A percentile compares a stretch with the other conserved stretches of the same genome.
phyloP scores from a whole-genome alignment of 2,888 invertebrate species.

The Dryobotodes eremita region DNA sequence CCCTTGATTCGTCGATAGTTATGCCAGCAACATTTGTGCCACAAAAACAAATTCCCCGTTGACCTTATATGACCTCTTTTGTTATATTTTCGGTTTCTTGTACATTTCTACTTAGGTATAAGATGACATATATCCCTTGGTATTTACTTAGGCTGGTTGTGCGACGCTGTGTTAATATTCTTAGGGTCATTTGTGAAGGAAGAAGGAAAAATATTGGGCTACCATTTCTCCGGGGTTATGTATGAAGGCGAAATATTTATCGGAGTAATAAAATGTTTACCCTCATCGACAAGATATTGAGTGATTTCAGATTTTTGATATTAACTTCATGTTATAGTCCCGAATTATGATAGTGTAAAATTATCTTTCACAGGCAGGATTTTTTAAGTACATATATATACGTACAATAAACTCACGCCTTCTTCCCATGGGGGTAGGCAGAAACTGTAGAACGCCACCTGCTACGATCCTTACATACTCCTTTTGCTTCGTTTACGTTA shows the following conservation, averaged over 20 bases:
- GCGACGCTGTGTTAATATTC: conserved; percentile 65
- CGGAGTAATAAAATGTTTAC: conserved; percentile 20
- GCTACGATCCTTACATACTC: too few species aligned
- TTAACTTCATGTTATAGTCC: not conserved
- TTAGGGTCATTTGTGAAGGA: conserved; percentile 55
- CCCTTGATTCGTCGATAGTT: conserved; percentile 34
- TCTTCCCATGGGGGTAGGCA: too few species aligned
- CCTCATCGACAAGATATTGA: not conserved
- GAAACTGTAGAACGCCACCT: too few species aligned
- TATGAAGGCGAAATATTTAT: conserved; percentile 45
- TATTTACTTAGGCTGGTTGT: conserved; percentile 69
- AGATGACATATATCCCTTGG: conserved; percentile 50
- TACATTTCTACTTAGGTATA: conserved; percentile 57
- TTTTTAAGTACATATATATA: too few species aligned
- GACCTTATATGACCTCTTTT: conserved; percentile 54
- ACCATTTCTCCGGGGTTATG: conserved; percentile 35
- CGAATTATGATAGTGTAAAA: not conserved
- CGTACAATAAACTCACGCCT: too few species aligned
- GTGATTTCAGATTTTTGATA: not conserved
- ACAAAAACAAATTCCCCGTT: conserved; percentile 76
- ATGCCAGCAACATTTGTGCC: conserved; percentile 50
- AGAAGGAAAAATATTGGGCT: conserved; percentile 48
- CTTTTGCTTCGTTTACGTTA: too few species aligned
- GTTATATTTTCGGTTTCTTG: conserved; percentile 50
- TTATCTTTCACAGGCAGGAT: not conserved